A percentile compares a stretch with the other conserved stretches of the same genome.
These are phyloP conservation scores for Nymphalis urticae DNA, from an alignment of 2,888 invertebrate species.

Conservation along the genomic window DNA sequence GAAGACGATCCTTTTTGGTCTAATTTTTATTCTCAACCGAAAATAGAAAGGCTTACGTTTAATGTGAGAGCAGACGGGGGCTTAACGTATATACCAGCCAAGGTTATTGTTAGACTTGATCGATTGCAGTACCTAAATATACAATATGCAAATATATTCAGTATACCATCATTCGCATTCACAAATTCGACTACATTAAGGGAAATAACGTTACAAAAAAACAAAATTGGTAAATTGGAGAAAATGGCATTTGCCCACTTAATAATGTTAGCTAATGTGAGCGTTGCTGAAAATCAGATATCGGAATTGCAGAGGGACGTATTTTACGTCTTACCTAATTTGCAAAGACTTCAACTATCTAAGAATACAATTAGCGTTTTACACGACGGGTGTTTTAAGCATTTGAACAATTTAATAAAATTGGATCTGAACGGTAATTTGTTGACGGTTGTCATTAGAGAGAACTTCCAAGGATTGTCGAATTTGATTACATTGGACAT, in stretches of 20 bases:
- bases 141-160: constrained; percentile 87
- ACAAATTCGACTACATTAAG: constrained; percentile 86
- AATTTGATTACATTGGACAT: constrained; percentile 88
- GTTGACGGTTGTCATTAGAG: constrained; percentile 87
- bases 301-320: constrained; percentile 87
- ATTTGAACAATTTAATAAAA: constrained; percentile 87
- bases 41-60: constrained; percentile 85
- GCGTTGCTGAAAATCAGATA: constrained; percentile 89
- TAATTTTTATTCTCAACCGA: constrained; percentile 87
- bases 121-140: constrained; percentile 86
- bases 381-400: constrained; percentile 92
- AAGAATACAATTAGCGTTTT: constrained; percentile 91
- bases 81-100: constrained; percentile 87
- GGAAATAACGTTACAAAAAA: constrained; percentile 86
- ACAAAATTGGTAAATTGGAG: constrained; percentile 86
- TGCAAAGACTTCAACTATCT: constrained; percentile 89
- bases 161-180: constrained; percentile 87
- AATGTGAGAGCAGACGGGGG: constrained; percentile 86
- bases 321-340: constrained; percentile 87
- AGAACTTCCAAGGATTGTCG: constrained; percentile 89
- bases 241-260: constrained; percentile 88
- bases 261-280: constrained; percentile 85
- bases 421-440: constrained; percentile 90
- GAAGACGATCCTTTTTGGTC: constrained; percentile 89
- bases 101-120: constrained; percentile 84